Evolutionary conservation across 53 echinoderm and acorn worm genomes (phyloP), one percentile per base, ranked within the genome.

Genomic region (Patiria pectinifera): DNA sequence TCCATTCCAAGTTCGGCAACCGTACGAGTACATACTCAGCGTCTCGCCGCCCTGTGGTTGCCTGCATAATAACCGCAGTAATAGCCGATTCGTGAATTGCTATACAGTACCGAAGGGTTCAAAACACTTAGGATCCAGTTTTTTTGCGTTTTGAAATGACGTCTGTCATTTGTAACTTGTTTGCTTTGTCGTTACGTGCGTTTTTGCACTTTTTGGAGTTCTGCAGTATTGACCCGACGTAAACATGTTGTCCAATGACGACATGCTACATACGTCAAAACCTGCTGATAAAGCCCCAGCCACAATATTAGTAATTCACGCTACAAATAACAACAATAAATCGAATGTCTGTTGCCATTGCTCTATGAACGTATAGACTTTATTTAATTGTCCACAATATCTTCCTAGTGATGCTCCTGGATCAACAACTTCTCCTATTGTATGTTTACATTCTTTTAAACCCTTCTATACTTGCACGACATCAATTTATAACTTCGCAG

Each of bases 1-100:
- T 25, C 66, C 69, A 14, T 35, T 19, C 85, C 21, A 5, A 66
- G 85, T 85, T 85, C 85, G 69, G 85, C 59, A 19, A 85, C 66
- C 85, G 18, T 59, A 19, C 21, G 25, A 66, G 18, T 1, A 46
- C 46, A 63, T 8, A 53, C 45, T 85, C 45, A 47, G 8, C 45
- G 85, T 85, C 24, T 53, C 24, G 22, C 24, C 26, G 44, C 66
- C 84, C 85, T 26, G 45, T 85, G 85, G 66, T 43, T 43, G 43
- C 19, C 19, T 69, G 85, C 85, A 85, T 19, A 62, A 85, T 6
- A 59, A 85, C 66, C 48, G n/a, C 23, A 21, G 74, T 74, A 74
- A 74, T 13, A 69, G 69, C 69, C 69, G 21, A 21, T 11, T 69
- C 16, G 15, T 69, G 21, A 21, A 69, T 69, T 6, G 21, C 15